Conservation (phyloP, 1,140 invertebrate species). For the Ceratosolen fusciceps region DNA sequence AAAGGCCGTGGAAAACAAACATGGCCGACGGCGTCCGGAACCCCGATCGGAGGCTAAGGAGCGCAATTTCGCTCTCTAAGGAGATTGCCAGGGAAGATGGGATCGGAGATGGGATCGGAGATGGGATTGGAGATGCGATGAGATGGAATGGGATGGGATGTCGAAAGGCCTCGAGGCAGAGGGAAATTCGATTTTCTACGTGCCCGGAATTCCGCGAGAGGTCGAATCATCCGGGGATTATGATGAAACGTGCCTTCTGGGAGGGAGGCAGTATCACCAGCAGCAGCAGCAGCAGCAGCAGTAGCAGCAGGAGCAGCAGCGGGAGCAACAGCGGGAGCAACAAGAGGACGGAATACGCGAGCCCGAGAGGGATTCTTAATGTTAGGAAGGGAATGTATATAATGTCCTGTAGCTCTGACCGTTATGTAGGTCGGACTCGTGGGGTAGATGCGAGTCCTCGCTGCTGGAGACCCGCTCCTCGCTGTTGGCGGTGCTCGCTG, state of each 20-base stretch:
- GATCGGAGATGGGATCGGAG: neutral
- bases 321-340: no score
- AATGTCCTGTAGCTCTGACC: slow-evolving; percentile 2
- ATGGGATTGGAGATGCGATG: neutral
- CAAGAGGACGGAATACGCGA: neutral
- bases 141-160: no score
- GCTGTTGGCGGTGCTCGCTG: slow-evolving; percentile 78
- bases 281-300: no score
- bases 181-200: slow-evolving; percentile 4
- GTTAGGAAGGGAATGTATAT: no score
- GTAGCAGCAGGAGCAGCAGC: neutral
- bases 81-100: no score
- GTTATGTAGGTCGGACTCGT: slow-evolving; percentile 43
- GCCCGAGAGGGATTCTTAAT: no score
- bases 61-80: no score
- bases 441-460: slow-evolving; percentile 50
- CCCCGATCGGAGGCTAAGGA: no score
- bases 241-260: neutral
- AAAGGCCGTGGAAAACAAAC: no score
- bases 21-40: no score
- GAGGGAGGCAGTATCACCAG: no score
- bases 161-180: neutral
- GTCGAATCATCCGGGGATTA: neutral
- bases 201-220: neutral
- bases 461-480: slow-evolving; percentile 63